A percentile compares a stretch with the other conserved stretches of the same genome.
phyloP scores from a whole-genome alignment of 2,888 invertebrate species.

The Bugula neritina region DNA sequence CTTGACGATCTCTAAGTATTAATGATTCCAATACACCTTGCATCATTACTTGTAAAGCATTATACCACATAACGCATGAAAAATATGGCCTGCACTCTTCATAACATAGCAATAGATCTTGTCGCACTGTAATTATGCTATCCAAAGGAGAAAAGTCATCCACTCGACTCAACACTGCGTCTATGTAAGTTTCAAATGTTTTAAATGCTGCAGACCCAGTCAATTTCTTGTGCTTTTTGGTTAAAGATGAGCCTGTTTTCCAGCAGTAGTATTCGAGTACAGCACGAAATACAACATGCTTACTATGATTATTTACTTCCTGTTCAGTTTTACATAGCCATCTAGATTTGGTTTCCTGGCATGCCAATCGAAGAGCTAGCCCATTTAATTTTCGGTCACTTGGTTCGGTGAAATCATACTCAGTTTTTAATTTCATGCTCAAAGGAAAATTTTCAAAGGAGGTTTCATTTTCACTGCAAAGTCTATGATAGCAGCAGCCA shows the following conservation, averaged over 20 bases:
- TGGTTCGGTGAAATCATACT: not conserved
- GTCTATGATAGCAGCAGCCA: slow-evolving; percentile 48
- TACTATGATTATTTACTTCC: not conserved
- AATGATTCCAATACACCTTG: not conserved
- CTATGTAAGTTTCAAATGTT: slow-evolving; percentile 14
- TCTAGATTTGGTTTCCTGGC: slow-evolving; percentile 20
- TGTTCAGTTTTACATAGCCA: slow-evolving; percentile 1
- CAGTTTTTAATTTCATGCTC: not conserved
- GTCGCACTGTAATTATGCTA: not conserved
- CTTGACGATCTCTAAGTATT: not conserved
- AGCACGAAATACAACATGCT: slow-evolving; percentile 9
- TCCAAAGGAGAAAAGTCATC: not conserved
- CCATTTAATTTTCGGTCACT: not conserved
- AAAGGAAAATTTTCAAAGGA: slow-evolving; percentile 8
- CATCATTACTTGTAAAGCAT: slow-evolving; percentile 16
- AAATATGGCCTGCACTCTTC: not conserved
- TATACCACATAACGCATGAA: slow-evolving; percentile 2
- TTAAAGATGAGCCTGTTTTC: not conserved
- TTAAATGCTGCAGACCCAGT: not conserved
- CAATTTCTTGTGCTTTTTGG: slow-evolving; percentile 2
- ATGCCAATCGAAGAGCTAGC: slow-evolving; percentile 7
- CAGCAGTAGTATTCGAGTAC: slow-evolving; percentile 14
- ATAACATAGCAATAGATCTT: not conserved
- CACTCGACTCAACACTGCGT: not conserved
- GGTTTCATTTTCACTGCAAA: not conserved